Evolutionary conservation across 2,113 vertebrate genomes (phyloP).

Genomic region (Sula dactylatra): DNA sequence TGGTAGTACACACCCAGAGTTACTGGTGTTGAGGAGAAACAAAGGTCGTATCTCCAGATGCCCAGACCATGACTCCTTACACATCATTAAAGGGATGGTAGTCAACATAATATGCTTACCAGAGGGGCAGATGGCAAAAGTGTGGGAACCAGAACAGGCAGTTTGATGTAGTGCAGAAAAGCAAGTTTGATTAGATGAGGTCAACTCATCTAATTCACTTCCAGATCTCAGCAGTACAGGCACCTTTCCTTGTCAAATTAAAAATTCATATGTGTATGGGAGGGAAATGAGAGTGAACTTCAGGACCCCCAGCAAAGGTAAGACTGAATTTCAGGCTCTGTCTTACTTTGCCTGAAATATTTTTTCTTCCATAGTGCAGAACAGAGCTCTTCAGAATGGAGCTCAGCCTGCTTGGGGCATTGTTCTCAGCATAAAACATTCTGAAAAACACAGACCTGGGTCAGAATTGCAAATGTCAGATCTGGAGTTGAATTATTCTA

Average conservation of each 20-base stretch:
- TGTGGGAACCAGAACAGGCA: conserved; percentile 6
- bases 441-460: neutral
- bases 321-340: neutral
- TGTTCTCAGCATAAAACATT: neutral
- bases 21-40: neutral
- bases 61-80: neutral
- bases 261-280: neutral
- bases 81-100: neutral
- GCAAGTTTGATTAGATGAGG: neutral
- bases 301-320: neutral
- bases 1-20: neutral
- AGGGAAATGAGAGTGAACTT: neutral
- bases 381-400: neutral
- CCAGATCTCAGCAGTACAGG: neutral
- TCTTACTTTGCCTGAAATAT: neutral
- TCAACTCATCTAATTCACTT: neutral
- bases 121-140: neutral
- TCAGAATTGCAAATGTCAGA: neutral
- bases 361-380: neutral
- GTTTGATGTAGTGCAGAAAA: neutral
- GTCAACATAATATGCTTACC: neutral
- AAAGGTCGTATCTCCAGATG: neutral
- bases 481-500: neutral
- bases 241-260: neutral
- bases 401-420: neutral